Percentiles rank a stretch among this genome's conserved stretches.
phyloP scores from a whole-genome alignment of 2,888 invertebrate species.

The Drosophila picticornis region DNA sequence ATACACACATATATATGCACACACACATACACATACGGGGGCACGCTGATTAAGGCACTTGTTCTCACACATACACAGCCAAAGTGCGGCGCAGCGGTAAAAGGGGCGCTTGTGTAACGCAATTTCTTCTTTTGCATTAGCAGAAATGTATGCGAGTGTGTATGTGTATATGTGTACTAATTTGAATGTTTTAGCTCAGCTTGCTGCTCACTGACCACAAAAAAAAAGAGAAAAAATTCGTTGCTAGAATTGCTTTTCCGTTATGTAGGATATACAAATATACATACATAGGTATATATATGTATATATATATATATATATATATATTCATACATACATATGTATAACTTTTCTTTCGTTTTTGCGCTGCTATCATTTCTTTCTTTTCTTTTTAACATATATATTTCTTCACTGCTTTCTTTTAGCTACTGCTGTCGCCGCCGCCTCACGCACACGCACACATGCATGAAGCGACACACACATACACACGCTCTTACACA shows the following conservation, averaged over 20 bases:
- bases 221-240: slow-evolving; percentile 32
- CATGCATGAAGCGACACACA: slow-evolving; percentile 34
- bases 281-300: slow-evolving; percentile 17
- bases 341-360: slow-evolving; percentile 56
- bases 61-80: slow-evolving; percentile 42
- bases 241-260: slow-evolving; percentile 41
- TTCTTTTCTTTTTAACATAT: slow-evolving; percentile 60
- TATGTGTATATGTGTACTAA: slow-evolving; percentile 27
- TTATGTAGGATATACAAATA: slow-evolving; percentile 25
- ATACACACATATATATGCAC: slow-evolving; percentile 29
- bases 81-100: slow-evolving; percentile 36
- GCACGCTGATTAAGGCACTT: slow-evolving; percentile 59
- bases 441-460: slow-evolving; percentile 67
- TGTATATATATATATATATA: slow-evolving; percentile 4
- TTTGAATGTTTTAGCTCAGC: slow-evolving; percentile 43
- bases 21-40: slow-evolving; percentile 28
- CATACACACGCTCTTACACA: slow-evolving; percentile 25
- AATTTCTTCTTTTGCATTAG: slow-evolving; percentile 63
- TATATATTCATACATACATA: slow-evolving; percentile 37
- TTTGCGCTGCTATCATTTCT: slow-evolving; percentile 67
- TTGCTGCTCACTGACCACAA: slow-evolving; percentile 37
- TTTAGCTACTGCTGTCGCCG: slow-evolving; percentile 59
- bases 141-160: slow-evolving; percentile 5
- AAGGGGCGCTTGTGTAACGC: slow-evolving; percentile 73
- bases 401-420: slow-evolving; percentile 71